Conservation (phyloP, 2,888 invertebrate genomes). For the Cerceris rybyensis region DNA sequence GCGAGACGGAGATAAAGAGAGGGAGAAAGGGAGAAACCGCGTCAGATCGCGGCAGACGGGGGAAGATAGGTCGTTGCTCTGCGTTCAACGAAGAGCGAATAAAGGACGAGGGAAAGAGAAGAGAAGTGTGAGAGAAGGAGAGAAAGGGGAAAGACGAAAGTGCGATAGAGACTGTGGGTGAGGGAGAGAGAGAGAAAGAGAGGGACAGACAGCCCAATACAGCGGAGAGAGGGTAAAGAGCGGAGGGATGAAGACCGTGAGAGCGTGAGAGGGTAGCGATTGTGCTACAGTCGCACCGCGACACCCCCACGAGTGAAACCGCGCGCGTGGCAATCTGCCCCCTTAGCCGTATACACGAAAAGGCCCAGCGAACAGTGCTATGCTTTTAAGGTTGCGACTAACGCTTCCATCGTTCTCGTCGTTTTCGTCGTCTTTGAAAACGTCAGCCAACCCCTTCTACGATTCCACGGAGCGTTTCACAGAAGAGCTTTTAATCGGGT, state of each 20-base stretch:
- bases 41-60: slow-evolving; percentile 2
- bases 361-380: slow-evolving; percentile 65
- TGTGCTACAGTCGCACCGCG: slow-evolving; percentile 81
- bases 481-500: slow-evolving; percentile 50
- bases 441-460: slow-evolving; percentile 17
- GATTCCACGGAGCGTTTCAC: slow-evolving; percentile 20
- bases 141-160: slow-evolving; percentile 23
- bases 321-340: slow-evolving; percentile 69
- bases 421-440: slow-evolving; percentile 17
- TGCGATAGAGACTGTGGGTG: slow-evolving; percentile 15
- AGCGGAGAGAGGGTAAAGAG: slow-evolving; percentile 45
- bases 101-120: slow-evolving; percentile 4
- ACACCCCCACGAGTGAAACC: slow-evolving; percentile 78
- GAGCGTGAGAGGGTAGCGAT: slow-evolving; percentile 78
- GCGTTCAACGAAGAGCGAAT: slow-evolving; percentile 20
- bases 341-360: slow-evolving; percentile 47
- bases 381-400: slow-evolving; percentile 60
- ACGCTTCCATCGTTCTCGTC: slow-evolving; percentile 42
- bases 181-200: slow-evolving; percentile 21
- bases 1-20: slow-evolving; percentile 15
- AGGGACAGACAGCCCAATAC: slow-evolving; percentile 15
- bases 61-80: slow-evolving; percentile 7
- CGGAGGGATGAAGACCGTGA: slow-evolving; percentile 66
- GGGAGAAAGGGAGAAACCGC: slow-evolving; percentile 6
- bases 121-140: slow-evolving; percentile 36